Percentiles rank a stretch among this genome's conserved stretches.
Conservation (phyloP, 2,888 invertebrate genomes). For the Agriopis leucophaearia region DNA sequence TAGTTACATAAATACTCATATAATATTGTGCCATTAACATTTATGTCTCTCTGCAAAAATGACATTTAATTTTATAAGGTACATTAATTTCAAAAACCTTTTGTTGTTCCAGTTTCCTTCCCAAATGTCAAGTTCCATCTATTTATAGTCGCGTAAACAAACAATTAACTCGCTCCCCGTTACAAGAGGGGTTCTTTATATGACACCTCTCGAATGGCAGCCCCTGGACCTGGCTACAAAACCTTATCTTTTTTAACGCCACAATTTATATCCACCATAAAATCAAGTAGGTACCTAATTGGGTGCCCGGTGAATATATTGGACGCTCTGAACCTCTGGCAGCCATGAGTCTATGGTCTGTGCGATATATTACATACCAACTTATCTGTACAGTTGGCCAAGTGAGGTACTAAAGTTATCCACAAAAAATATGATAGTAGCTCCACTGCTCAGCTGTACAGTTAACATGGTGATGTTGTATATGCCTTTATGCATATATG, state of each 20-base stretch:
- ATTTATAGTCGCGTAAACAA: slow-evolving; percentile 20
- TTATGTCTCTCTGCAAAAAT: not conserved
- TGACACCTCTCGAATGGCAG: slow-evolving; percentile 33
- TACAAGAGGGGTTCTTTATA: slow-evolving; percentile 24
- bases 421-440: not conserved
- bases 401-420: not conserved
- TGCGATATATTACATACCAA: not conserved
- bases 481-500: not conserved
- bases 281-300: slow-evolving; percentile 47
- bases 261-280: slow-evolving; percentile 46
- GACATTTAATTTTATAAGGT: not conserved
- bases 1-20: too few species aligned
- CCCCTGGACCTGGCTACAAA: slow-evolving; percentile 10
- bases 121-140: slow-evolving; percentile 5
- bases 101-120: slow-evolving; percentile 11
- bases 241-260: slow-evolving; percentile 47
- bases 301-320: slow-evolving; percentile 34
- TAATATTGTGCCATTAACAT: too few species aligned
- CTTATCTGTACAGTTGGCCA: not conserved
- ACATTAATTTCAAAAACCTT: slow-evolving; percentile 11
- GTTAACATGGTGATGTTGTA: not conserved
- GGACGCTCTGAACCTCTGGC: slow-evolving; percentile 12
- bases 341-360: not conserved
- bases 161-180: slow-evolving; percentile 20
- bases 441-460: not conserved